A percentile compares a stretch with the other conserved stretches of the same genome.
phyloP scores from a whole-genome alignment of 2,113 vertebrate genomes.

The Muscicapa adusta region DNA sequence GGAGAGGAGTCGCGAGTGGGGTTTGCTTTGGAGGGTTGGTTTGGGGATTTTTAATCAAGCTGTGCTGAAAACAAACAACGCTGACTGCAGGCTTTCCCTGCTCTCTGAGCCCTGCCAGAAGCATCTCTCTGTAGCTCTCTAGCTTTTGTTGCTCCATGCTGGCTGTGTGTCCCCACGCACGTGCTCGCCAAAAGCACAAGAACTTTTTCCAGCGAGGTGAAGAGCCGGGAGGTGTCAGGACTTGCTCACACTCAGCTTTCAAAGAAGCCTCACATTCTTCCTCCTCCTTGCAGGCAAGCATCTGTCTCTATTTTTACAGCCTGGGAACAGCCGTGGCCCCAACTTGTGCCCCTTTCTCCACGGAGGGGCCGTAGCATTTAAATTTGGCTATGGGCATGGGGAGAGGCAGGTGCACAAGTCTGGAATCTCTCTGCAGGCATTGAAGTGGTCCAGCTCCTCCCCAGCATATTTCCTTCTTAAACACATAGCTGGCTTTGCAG shows the following conservation, averaged over 20 bases:
- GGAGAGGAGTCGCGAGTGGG: neutral
- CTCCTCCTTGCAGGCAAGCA: neutral
- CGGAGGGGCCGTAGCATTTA: neutral
- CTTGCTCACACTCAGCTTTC: conserved; percentile 34
- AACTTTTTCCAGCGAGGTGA: conserved; percentile 53
- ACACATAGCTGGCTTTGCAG: neutral
- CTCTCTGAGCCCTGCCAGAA: conserved; percentile 39
- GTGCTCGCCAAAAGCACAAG: neutral
- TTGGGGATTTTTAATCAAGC: neutral
- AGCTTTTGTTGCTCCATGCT: neutral
- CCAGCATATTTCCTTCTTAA: conserved; percentile 1
- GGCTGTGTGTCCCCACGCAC: neutral
- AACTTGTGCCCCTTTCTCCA: neutral
- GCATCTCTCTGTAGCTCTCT: conserved; percentile 4
- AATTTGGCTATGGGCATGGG: conserved; percentile 11
- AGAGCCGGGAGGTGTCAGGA: conserved; percentile 57
- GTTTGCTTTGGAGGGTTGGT: neutral
- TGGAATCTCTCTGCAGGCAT: neutral
- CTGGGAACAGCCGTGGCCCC: conserved; percentile 30
- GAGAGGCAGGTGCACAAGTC: conserved; percentile 49
- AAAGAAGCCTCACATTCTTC: conserved; percentile 51
- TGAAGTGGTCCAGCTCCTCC: conserved; percentile 17
- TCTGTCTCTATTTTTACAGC: conserved; percentile 46
- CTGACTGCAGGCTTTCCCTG: neutral
- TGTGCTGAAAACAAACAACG: neutral